phyloP scores from a whole-genome alignment of 2,113 vertebrate genomes.

The Cyrtonyx montezumae region DNA sequence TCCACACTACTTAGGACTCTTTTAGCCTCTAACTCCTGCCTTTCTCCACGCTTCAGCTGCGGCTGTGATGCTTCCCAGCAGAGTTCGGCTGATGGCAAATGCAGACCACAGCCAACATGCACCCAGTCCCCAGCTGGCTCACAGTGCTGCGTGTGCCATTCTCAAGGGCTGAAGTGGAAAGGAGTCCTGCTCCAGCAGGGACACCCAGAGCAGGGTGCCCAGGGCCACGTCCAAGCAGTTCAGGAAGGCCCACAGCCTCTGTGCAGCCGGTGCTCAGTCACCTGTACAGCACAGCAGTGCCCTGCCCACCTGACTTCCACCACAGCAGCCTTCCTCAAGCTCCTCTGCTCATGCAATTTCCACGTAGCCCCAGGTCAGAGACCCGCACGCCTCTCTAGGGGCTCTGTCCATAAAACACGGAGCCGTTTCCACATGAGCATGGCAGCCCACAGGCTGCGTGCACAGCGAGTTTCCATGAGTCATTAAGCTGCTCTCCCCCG shows the following conservation, averaged over 20 bases:
- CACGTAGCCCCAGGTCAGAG: accelerated
- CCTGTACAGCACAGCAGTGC: too few species aligned
- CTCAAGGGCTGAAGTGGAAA: background rate
- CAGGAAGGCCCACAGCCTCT: background rate
- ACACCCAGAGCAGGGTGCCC: background rate
- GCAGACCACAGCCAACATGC: background rate
- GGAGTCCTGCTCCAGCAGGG: background rate
- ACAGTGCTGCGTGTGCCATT: background rate
- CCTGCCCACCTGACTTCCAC: background rate
- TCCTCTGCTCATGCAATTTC: background rate
- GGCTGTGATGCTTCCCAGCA: background rate
- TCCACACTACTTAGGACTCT: background rate
- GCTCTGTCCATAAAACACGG: background rate
- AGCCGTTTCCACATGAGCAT: background rate
- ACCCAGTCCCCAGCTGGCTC: background rate
- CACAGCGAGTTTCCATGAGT: background rate
- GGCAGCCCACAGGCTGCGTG: background rate
- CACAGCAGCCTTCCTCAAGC: background rate
- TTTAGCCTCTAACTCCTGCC: background rate
- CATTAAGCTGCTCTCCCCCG: background rate
- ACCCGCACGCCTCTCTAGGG: background rate
- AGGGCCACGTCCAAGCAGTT: background rate
- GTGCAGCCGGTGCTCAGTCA: background rate
- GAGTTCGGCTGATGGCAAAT: background rate
- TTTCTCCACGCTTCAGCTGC: background rate